These are phyloP conservation scores for Epinephelus fuscoguttatus DNA, from an alignment of 2,113 vertebrate genomes.

Conservation along the genomic window DNA sequence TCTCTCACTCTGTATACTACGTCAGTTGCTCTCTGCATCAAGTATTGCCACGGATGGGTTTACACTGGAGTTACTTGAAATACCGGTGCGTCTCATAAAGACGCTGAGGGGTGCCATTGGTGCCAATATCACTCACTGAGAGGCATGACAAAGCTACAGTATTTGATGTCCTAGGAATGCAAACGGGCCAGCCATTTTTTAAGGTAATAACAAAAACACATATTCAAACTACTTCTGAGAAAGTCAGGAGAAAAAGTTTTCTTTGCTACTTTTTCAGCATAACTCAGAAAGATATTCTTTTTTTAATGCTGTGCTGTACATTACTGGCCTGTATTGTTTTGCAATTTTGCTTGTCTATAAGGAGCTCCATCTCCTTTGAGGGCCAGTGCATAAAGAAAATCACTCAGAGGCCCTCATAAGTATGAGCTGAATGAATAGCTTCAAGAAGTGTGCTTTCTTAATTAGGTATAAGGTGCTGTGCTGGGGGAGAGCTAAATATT, in stretches of 20 bases:
- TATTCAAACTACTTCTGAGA: neutral
- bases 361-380: neutral
- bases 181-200: neutral
- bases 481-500: conserved; percentile 1
- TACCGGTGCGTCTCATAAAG: no score
- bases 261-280: neutral
- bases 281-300: neutral
- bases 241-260: conserved; percentile 2
- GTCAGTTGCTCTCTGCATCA: no score
- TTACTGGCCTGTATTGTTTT: conserved; percentile 1
- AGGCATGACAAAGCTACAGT: no score
- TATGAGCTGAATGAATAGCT: neutral
- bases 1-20: no score
- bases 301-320: neutral
- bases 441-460: conserved; percentile 13
- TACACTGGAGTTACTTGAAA: no score
- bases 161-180: no score
- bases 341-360: conserved; percentile 3
- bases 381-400: neutral
- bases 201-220: neutral
- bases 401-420: neutral
- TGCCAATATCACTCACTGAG: no score
- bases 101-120: no score
- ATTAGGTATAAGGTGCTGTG: neutral
- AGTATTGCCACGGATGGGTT: no score